Base-by-base conservation (phyloP, 2,113 vertebrate species). In the Entelurus aequoreus region DNA sequence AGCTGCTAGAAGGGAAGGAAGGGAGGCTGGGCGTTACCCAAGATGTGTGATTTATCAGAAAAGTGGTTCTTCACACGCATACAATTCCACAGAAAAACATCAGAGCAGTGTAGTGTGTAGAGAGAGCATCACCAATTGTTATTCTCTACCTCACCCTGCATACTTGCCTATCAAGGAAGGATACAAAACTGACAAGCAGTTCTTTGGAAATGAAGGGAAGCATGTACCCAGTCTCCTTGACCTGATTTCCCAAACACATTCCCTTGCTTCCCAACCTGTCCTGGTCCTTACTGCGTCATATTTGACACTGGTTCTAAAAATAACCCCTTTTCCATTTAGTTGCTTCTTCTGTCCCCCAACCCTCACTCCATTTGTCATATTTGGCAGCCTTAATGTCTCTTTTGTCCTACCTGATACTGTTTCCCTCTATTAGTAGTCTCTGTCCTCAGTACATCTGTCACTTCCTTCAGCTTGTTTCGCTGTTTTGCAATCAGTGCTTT, bases 1-100 rank as follows among this genome's bases (percentile, higher is more conserved):
- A 89, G 74, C 89, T 92, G 14, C 89, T 92, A 78, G 91, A 92
- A 66, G 91, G 88, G 8, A 90, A 92, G 65, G 91, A 92, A 74
- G 42, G 69, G 37, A 85, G 91, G 74, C 86, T 92, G 13, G 90
- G 90, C 37, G 86, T 92, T 62, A 16, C 75, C 5, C 65, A 74
- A 63, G 82, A 81, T 50, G 66, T n/a, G 44, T 84, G 66, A 84
- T 71, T 35, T 40, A 65, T 65, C 5, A 6, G 36, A 48, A n/a
- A 36, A 63, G 46, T 44, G 60, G 58, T 59, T 49, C 56, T n/a
- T 38, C 67, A 57, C 36, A 28, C 62, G 63, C 15, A 53, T 64
- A 53, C 51, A 48, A 58, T 40, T 12, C 6, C 54, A 47, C 56
- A 64, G 55, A 72, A 54, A 57, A 69, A 28, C 28, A 37, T 6